phyloP scores from a whole-genome alignment of 2,113 vertebrate genomes.

The Elachura formosa region DNA sequence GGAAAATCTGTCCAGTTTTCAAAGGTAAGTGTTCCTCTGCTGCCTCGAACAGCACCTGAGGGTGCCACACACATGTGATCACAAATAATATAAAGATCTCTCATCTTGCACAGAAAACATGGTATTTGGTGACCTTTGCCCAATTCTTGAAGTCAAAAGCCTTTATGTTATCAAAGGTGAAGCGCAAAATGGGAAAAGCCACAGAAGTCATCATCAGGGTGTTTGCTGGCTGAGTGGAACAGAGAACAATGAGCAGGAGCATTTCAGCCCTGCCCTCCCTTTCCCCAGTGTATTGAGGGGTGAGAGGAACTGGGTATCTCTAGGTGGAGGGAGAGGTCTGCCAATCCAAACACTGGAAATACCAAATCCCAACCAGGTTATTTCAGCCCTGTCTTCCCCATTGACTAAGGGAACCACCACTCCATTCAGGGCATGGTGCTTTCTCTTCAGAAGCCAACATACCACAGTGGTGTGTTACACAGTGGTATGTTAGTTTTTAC shows the following conservation, averaged over 20 bases:
- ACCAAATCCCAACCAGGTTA: not conserved
- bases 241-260: not conserved
- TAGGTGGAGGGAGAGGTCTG: not conserved
- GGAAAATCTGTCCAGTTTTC: conserved; percentile 98
- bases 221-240: not conserved
- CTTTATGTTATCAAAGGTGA: not conserved
- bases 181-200: not conserved
- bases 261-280: not conserved
- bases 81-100: not conserved
- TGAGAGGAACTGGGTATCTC: not conserved
- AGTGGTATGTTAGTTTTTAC: too few species aligned
- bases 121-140: not conserved
- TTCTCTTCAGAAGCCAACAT: not conserved
- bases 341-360: not conserved
- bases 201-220: not conserved
- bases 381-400: not conserved
- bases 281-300: accelerated
- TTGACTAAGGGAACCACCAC: accelerated
- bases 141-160: not conserved
- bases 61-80: not conserved
- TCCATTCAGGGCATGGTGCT: not conserved
- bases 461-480: too few species aligned
- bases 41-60: not conserved
- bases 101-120: not conserved
- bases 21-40: conserved; percentile 81